Conservation (phyloP, 2,113 vertebrate species). For the Calidris pugnax region DNA sequence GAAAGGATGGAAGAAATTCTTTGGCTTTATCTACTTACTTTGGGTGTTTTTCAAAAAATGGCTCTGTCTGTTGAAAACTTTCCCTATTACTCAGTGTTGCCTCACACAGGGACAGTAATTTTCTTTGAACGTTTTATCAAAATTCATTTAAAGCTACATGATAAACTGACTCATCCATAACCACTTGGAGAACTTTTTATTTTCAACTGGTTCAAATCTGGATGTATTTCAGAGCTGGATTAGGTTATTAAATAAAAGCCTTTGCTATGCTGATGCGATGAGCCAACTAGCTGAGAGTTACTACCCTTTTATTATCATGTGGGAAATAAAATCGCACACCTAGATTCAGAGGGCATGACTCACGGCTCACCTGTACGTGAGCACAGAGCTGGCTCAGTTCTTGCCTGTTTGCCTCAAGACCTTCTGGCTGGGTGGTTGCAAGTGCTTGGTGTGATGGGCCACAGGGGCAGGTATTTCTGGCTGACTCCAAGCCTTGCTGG, state of each 20-base stretch:
- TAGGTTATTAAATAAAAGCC: slow-evolving; percentile 46
- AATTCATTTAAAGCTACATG: slow-evolving; percentile 36
- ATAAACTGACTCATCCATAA: slow-evolving; percentile 50
- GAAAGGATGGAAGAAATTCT: not conserved
- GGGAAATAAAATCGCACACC: slow-evolving; percentile 41
- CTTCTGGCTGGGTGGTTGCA: not conserved
- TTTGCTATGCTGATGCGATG: slow-evolving; percentile 64
- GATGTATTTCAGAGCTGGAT: slow-evolving; percentile 43
- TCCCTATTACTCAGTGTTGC: slow-evolving; percentile 48
- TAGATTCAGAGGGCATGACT: slow-evolving; percentile 51
- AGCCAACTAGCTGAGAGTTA: not conserved
- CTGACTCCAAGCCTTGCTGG: not conserved
- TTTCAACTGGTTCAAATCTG: slow-evolving; percentile 40
- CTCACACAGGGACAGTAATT: slow-evolving; percentile 33
- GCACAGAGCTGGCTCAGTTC: not conserved
- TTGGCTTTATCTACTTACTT: not conserved
- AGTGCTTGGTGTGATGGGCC: rapidly evolving
- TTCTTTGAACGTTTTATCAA: slow-evolving; percentile 56
- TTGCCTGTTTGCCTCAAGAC: not conserved
- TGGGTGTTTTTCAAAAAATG: not conserved
- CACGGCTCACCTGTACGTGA: rapidly evolving
- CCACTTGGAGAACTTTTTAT: not conserved
- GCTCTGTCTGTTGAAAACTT: not conserved
- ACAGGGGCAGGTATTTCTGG: not conserved
- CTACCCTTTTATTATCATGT: slow-evolving; percentile 46